These are phyloP conservation scores for Thamnophis sirtalis DNA, from an alignment of 2,113 vertebrate species.

Conservation along the genomic window DNA sequence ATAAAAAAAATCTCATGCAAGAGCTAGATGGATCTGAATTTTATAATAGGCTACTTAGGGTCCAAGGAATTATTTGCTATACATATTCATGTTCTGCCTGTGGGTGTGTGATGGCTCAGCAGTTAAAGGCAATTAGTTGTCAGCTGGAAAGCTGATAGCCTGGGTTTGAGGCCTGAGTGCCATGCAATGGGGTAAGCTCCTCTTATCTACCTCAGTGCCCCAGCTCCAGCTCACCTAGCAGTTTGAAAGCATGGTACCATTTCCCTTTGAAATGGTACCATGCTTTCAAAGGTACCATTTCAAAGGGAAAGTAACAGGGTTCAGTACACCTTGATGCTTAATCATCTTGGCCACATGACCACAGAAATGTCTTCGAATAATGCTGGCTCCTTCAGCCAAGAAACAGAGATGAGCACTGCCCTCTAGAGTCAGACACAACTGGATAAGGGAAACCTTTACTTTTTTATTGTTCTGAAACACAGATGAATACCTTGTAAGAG, in stretches of 20 bases:
- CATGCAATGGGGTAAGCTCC: background rate
- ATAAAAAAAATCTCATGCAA: background rate
- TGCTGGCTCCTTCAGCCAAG: background rate
- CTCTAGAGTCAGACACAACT: background rate
- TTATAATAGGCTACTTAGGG: background rate
- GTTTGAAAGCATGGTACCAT: background rate
- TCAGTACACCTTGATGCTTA: background rate
- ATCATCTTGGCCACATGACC: background rate
- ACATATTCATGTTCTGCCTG: background rate
- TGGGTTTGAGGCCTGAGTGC: background rate
- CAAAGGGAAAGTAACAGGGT: background rate
- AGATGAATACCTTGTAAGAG: background rate
- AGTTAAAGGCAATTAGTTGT: no score
- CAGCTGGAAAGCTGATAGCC: no score
- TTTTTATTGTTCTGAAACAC: background rate
- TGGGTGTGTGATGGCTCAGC: no score
- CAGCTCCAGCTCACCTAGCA: background rate
- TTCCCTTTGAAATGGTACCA: background rate
- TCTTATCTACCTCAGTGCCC: background rate
- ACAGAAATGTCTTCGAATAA: background rate
- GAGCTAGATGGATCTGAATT: background rate
- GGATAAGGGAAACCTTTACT: background rate
- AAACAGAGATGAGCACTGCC: background rate
- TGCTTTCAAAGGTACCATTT: background rate
- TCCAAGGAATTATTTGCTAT: background rate